These are phyloP conservation scores for Melipona beecheii DNA, from an alignment of 2,888 invertebrate genomes.

Conservation along the genomic window DNA sequence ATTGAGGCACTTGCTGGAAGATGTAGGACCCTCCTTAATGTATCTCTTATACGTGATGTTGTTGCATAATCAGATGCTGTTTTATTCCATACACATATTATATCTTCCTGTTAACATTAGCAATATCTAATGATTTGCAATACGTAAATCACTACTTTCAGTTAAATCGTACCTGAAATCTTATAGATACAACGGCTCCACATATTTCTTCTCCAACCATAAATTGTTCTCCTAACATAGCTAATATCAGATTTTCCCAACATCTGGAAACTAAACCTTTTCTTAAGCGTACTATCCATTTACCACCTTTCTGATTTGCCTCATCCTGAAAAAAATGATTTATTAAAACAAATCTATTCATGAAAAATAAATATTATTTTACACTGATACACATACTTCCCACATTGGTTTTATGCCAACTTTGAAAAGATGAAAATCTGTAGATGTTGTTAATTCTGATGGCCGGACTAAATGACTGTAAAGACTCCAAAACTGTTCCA, in stretches of 20 bases:
- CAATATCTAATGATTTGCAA: neutral
- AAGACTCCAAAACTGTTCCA: constrained; percentile 99
- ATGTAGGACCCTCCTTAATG: constrained; percentile 96
- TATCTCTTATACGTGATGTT: constrained; percentile 96
- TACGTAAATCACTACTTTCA: neutral
- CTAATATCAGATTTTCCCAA: constrained; percentile 99
- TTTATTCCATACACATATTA: constrained; percentile 98
- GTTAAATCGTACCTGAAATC: constrained; percentile 89
- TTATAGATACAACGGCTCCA: constrained; percentile 97
- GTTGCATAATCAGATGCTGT: constrained; percentile 95
- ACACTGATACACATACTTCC: constrained; percentile 88
- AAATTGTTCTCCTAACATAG: constrained; percentile 99
- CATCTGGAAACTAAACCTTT: constrained; percentile 97
- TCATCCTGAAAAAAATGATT: constrained; percentile 87
- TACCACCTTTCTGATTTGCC: constrained; percentile 97
- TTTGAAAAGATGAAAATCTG: constrained; percentile 98
- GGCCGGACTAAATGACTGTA: constrained; percentile 97
- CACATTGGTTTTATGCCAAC: constrained; percentile 99
- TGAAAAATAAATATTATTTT: constrained; percentile 8
- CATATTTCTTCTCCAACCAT: constrained; percentile 99
- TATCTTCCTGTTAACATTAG: constrained; percentile 90
- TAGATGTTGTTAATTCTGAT: constrained; percentile 94
- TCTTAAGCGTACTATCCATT: constrained; percentile 98
- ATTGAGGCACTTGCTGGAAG: constrained; percentile 96
- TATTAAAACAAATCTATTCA: neutral